phyloP scores from a whole-genome alignment of 2,113 vertebrate genomes.

The Sterrhoptilus dennistouni region DNA sequence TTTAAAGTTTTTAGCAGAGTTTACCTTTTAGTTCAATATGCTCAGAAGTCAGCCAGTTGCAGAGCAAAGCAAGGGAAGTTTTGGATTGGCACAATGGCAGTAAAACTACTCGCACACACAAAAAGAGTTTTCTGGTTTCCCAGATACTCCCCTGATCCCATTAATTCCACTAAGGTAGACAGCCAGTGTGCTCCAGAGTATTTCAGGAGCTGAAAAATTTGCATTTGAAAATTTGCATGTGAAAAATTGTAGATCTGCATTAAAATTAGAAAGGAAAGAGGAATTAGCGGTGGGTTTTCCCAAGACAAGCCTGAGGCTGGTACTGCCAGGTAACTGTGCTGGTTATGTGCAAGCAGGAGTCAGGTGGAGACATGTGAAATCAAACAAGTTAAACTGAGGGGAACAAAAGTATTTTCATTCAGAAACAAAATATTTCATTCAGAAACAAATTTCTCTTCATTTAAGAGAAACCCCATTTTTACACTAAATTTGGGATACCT shows the following conservation, averaged over 20 bases:
- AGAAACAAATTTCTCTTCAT: neutral
- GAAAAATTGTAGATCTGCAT: constrained; percentile 30
- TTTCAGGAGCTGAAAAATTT: neutral
- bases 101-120: neutral
- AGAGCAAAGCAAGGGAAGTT: neutral
- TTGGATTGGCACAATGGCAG: neutral
- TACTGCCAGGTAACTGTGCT: neutral
- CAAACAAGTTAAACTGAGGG: neutral
- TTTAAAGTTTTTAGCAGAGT: neutral
- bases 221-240: constrained; percentile 19
- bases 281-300: constrained; percentile 46
- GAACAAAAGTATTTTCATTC: neutral
- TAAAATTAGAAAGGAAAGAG: constrained; percentile 29
- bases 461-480: neutral
- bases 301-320: neutral
- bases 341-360: neutral
- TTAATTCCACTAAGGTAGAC: constrained; percentile 34
- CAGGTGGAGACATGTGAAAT: neutral
- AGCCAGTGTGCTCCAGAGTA: neutral
- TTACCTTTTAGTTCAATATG: neutral
- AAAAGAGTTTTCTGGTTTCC: constrained; percentile 10
- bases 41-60: neutral
- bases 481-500: neutral
- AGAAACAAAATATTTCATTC: neutral
- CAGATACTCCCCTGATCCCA: neutral